These are phyloP conservation scores for Ianthella basta DNA, from an alignment of 37 sponge, comb jelly and placozoan species.

Conservation along the genomic window DNA sequence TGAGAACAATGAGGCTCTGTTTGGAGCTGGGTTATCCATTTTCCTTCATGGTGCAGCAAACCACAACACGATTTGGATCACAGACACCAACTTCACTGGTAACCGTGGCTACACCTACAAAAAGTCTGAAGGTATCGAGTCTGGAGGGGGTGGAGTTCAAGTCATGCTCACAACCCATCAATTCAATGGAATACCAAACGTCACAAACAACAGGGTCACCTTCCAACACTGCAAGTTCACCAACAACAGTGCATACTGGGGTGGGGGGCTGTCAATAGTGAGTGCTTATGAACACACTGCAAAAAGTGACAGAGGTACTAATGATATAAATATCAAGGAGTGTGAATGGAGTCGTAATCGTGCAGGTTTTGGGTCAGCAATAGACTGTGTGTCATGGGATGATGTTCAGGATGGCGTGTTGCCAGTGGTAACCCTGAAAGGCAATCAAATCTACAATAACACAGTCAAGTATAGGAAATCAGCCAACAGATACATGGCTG, in stretches of 20 bases:
- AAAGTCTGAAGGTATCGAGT: background rate
- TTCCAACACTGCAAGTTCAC: background rate
- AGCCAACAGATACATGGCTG: background rate
- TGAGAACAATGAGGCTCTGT: background rate
- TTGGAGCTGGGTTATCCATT: slow-evolving; percentile 5
- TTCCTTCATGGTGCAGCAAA: background rate
- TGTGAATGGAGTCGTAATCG: slow-evolving; percentile 1
- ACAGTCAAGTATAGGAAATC: background rate
- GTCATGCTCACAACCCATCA: background rate
- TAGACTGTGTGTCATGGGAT: slow-evolving; percentile 17
- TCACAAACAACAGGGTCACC: background rate
- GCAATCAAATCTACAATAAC: background rate
- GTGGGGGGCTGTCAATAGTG: background rate
- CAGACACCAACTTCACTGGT: background rate
- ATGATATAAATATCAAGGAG: background rate
- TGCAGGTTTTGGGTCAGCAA: slow-evolving; percentile 11
- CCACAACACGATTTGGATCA: background rate
- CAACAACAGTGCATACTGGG: background rate
- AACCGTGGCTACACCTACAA: background rate
- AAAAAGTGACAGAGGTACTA: background rate
- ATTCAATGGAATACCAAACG: background rate
- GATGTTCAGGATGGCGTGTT: background rate
- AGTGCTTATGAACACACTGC: background rate
- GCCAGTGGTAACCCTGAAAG: background rate
- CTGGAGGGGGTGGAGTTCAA: slow-evolving; percentile 21